A percentile compares a stretch with the other conserved stretches of the same genome.
These are phyloP conservation scores for Zaprionus obscuricornis DNA, from an alignment of 2,888 invertebrate species.

Conservation along the genomic window DNA sequence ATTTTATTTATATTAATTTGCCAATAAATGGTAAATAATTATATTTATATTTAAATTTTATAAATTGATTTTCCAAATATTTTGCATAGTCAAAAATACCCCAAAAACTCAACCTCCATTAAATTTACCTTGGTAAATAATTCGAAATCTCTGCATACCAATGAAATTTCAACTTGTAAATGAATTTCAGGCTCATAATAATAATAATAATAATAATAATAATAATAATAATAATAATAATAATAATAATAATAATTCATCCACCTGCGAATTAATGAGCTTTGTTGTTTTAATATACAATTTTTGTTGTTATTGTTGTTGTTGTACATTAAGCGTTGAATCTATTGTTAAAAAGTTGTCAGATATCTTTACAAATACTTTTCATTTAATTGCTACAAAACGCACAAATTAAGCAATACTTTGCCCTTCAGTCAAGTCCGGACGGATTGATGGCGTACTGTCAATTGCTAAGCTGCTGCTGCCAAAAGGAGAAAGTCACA, in stretches of 20 bases:
- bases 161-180: too few relatives aligned
- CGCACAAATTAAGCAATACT: conserved; percentile 61
- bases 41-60: too few relatives aligned
- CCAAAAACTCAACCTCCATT: too few relatives aligned
- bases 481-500: conserved; percentile 34
- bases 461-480: conserved; percentile 65
- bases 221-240: too few relatives aligned
- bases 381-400: conserved; percentile 53
- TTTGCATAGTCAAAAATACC: too few relatives aligned
- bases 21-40: too few relatives aligned
- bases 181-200: too few relatives aligned
- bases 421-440: conserved; percentile 27
- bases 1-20: too few relatives aligned
- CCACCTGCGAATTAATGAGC: conserved; percentile 18
- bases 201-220: too few relatives aligned
- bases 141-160: too few relatives aligned
- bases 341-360: conserved; percentile 38
- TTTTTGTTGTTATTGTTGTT: not conserved
- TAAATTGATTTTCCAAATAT: too few relatives aligned
- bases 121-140: too few relatives aligned
- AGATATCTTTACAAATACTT: conserved; percentile 33
- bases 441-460: conserved; percentile 65
- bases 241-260: not conserved
- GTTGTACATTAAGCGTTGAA: conserved; percentile 10
- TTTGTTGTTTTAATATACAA: not conserved